These are phyloP conservation scores for Limnephilus marmoratus DNA, from an alignment of 2,888 invertebrate genomes.

Conservation along the genomic window DNA sequence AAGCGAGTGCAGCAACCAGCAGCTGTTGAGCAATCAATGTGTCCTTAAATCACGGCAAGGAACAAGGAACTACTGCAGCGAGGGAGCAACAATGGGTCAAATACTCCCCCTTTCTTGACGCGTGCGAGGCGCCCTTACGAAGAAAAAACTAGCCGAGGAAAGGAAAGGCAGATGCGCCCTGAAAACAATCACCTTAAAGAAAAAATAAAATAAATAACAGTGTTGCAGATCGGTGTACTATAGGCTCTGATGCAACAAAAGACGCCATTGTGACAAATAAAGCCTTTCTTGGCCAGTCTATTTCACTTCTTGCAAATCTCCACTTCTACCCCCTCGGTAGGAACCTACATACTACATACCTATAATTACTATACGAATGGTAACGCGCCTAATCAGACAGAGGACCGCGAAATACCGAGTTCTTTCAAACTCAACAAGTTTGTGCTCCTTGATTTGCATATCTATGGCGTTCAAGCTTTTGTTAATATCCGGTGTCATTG, in stretches of 20 bases:
- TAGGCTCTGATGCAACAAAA: constrained; percentile 53
- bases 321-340: not conserved
- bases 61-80: not conserved
- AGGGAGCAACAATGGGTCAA: constrained; percentile 51
- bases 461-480: not conserved
- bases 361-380: not conserved
- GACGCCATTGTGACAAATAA: constrained; percentile 17
- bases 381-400: not conserved
- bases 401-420: not conserved
- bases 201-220: constrained; percentile 56
- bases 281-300: constrained; percentile 14
- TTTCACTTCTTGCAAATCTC: not conserved
- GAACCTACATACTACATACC: not conserved
- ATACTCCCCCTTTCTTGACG: constrained; percentile 56
- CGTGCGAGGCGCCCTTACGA: constrained; percentile 39
- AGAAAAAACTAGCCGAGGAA: constrained; percentile 57
- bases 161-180: constrained; percentile 62
- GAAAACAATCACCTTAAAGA: constrained; percentile 41
- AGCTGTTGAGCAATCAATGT: constrained; percentile 60
- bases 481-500: not conserved
- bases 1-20: constrained; percentile 14
- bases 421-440: not conserved
- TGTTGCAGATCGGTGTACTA: constrained; percentile 51
- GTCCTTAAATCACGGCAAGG: constrained; percentile 57
- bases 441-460: not conserved